phyloP scores from a whole-genome alignment of 2,888 invertebrate species.

The Itoplectis maculator region DNA sequence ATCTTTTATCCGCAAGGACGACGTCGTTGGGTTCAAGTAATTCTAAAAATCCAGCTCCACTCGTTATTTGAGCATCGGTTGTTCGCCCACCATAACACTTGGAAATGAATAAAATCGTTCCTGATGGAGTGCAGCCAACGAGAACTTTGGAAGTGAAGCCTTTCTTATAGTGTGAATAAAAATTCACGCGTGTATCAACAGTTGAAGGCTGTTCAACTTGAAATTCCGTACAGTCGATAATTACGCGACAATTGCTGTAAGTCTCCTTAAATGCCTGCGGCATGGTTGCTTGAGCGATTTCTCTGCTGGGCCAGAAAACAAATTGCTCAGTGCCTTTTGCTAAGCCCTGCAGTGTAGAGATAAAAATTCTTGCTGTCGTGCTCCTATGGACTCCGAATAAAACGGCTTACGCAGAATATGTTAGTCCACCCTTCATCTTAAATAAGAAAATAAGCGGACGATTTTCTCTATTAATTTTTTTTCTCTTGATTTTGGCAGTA shows the following conservation, averaged over 20 bases:
- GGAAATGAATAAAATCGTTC: constrained; percentile 40
- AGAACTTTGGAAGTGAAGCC: constrained; percentile 36
- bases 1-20: constrained; percentile 52
- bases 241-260: constrained; percentile 40
- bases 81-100: constrained; percentile 36
- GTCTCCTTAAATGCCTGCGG: constrained; percentile 28
- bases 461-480: constrained; percentile 23
- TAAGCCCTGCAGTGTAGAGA: constrained; percentile 15
- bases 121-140: constrained; percentile 39
- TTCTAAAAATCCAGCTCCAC: constrained; percentile 40
- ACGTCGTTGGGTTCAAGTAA: constrained; percentile 53
- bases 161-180: constrained; percentile 38
- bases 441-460: constrained; percentile 27
- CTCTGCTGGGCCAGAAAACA: constrained; percentile 44
- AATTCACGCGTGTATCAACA: constrained; percentile 32
- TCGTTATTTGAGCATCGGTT: constrained; percentile 37
- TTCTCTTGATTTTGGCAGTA: constrained; percentile 6
- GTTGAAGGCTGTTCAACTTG: constrained; percentile 38
- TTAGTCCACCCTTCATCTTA: constrained; percentile 46
- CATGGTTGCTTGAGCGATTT: constrained; percentile 46
- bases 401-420: constrained; percentile 18
- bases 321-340: constrained; percentile 23
- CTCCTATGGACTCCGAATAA: constrained; percentile 20
- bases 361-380: constrained; percentile 31
- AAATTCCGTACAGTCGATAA: constrained; percentile 50